Evolutionary conservation across 2,797 vertebrate genomes (phyloP).

Genomic region (Macropus fuliginosus): DNA sequence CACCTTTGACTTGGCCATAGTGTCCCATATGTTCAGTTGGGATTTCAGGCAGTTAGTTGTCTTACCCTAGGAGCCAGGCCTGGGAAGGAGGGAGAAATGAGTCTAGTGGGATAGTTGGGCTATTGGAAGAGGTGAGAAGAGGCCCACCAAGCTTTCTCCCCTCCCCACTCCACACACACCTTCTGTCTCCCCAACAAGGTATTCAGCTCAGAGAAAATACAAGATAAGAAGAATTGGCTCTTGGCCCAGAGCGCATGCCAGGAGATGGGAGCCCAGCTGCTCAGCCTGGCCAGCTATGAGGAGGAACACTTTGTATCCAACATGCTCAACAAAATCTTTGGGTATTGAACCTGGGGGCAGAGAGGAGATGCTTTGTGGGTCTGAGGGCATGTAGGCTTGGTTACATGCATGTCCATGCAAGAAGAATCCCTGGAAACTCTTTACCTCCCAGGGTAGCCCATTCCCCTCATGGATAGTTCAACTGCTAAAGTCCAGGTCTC

Average conservation of each 20-base stretch:
- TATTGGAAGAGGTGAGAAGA: not conserved
- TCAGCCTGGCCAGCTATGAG: constrained; percentile 91
- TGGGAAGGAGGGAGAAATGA: not conserved
- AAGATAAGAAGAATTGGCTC: constrained; percentile 93
- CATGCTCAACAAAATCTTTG: constrained; percentile 93
- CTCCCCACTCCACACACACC: not conserved
- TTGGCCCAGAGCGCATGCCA: constrained; percentile 91
- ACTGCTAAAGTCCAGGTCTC: not conserved
- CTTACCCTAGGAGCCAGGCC: not conserved
- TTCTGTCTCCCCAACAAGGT: constrained; percentile 85
- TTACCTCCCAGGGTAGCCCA: not conserved
- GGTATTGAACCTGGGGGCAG: constrained; percentile 84
- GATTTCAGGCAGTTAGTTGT: not conserved
- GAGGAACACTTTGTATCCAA: constrained; percentile 93
- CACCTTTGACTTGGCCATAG: too few species aligned
- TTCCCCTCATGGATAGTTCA: not conserved
- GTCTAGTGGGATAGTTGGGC: not conserved
- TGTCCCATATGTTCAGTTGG: not conserved
- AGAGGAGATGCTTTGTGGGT: not conserved
- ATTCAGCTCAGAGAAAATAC: constrained; percentile 89
- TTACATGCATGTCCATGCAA: not conserved
- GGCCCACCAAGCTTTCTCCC: not conserved
- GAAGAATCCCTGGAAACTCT: not conserved
- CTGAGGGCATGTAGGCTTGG: not conserved
- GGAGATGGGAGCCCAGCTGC: constrained; percentile 91